phyloP scores from a whole-genome alignment of 2,113 vertebrate species.

The Scytalopus superciliaris region DNA sequence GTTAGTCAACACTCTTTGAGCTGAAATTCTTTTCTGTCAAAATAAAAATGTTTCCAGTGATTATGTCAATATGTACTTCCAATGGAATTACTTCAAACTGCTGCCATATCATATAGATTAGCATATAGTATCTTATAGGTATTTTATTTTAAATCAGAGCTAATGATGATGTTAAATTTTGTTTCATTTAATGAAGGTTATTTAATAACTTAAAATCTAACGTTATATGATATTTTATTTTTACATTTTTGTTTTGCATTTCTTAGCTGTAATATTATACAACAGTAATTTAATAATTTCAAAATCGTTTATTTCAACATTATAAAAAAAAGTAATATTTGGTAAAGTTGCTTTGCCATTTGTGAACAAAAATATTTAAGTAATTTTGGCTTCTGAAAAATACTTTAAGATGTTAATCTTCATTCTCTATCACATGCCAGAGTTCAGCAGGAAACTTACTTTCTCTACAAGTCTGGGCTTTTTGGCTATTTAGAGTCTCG shows the following conservation, averaged over 20 bases:
- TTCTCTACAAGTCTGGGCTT: not conserved
- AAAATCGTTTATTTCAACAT: not conserved
- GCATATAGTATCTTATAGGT: not conserved
- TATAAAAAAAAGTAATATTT: not conserved
- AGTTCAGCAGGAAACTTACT: conserved; percentile 15
- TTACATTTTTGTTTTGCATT: not conserved
- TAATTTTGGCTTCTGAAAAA: not conserved
- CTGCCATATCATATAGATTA: not conserved
- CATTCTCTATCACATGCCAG: not conserved
- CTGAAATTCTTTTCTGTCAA: not conserved
- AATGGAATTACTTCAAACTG: not conserved
- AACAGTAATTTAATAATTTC: not conserved
- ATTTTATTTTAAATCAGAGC: not conserved
- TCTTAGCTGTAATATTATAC: not conserved
- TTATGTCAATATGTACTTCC: not conserved
- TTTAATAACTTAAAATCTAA: not conserved
- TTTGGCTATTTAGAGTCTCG: conserved; percentile 21
- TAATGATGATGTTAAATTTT: not conserved
- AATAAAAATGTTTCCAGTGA: not conserved
- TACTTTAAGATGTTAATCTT: not conserved
- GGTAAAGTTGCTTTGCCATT: not conserved
- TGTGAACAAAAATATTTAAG: not conserved
- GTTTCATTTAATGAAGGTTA: not conserved
- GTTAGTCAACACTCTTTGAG: not conserved
- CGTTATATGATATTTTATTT: not conserved